These are phyloP conservation scores for Poecilus cupreus DNA, from an alignment of 2,888 invertebrate genomes.

Conservation along the genomic window DNA sequence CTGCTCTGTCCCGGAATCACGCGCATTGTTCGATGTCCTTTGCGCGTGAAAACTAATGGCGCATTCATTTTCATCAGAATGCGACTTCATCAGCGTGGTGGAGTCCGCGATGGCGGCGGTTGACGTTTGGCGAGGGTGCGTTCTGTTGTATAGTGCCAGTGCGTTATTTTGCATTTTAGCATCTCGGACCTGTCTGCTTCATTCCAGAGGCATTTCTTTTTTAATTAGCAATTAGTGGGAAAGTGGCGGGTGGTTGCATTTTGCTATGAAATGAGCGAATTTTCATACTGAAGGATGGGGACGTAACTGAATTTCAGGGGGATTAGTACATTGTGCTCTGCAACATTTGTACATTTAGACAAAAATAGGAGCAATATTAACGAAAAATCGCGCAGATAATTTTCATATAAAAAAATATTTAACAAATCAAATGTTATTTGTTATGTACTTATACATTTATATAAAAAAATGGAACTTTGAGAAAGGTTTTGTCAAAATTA, in stretches of 20 bases:
- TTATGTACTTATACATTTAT: no score
- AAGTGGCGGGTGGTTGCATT: not conserved
- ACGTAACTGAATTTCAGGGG: not conserved
- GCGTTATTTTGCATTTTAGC: not conserved
- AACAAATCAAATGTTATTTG: no score
- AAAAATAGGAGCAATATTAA: no score
- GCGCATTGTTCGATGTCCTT: slow-evolving; percentile 49
- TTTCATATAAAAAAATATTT: no score
- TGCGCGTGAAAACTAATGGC: slow-evolving; percentile 56
- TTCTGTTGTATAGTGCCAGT: not conserved
- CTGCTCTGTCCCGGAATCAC: slow-evolving; percentile 44
- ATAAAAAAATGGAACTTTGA: no score
- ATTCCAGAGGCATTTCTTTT: slow-evolving; percentile 5
- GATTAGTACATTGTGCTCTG: not conserved
- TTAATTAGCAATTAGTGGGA: slow-evolving; percentile 44
- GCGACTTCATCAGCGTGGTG: slow-evolving; percentile 47
- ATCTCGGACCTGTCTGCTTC: no score
- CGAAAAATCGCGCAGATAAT: no score
- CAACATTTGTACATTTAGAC: no score
- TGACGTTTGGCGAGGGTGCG: not conserved
- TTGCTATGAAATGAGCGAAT: not conserved
- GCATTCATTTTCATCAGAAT: slow-evolving; percentile 54
- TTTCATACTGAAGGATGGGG: not conserved
- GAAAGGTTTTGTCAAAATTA: no score
- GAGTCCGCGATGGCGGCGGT: not conserved